Base-by-base conservation (phyloP, 1,140 invertebrate genomes). In the Temnothorax nylanderi region DNA sequence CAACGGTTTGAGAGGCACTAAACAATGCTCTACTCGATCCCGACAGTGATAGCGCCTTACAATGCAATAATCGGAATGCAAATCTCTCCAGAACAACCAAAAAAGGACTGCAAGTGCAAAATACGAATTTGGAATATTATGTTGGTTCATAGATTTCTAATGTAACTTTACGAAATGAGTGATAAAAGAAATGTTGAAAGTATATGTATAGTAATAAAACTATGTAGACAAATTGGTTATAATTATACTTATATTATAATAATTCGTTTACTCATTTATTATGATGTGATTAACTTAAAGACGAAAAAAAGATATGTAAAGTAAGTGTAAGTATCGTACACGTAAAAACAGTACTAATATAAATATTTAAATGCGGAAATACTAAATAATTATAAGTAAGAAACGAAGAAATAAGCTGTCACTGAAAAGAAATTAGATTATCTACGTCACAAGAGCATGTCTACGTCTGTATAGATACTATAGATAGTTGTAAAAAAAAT, bases 1-100 rank as follows among this genome's bases (percentile, higher is more conserved):
- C 44, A 85, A 76, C 56, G 26, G 67, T 51, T 51, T 26, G 32
- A 34, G 56, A 49, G 10, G 37, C 51, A 37, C 32, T 56, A 44
- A 81, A 81, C 65, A 85, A 51, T 64, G 6, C 10, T 37, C 1
- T 65, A 41, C 62, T 41, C 71, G 34, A 75, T 44, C 32, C 16
- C 49, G 56, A 60, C 26, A 3, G 13, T 64, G n/a, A 69, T 80
- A 32, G n/a, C 51, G 58, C 51, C 0, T 58, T 41, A 34, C 18
- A 37, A 49, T 47, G 11, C 37, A 54, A 54, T 18, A 44, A 51
- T 41, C 3, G 44, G 32, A 82, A 47, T 16, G 18, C 32, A 77
- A 85, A 77, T 84, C 16, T 54, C 37, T 41, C 18, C 1, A 54
- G 32, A 8, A 41, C 0, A 56, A 71, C 26, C 0, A 51, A 67